Conservation (phyloP, 1,140 invertebrate species). For the Hylaeus volcanicus region DNA sequence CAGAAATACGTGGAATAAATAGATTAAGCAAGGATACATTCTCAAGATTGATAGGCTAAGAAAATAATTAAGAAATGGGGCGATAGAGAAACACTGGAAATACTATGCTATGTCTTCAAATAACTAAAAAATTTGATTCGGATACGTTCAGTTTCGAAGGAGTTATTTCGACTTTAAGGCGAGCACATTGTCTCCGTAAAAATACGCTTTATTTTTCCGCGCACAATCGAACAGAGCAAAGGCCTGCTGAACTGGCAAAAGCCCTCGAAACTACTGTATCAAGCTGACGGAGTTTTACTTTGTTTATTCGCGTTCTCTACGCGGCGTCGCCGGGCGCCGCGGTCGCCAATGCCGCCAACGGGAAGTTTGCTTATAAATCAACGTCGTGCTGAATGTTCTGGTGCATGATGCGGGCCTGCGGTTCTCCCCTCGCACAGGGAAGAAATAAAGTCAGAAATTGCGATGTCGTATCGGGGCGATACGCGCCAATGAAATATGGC, state of each 20-base stretch:
- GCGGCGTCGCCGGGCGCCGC: no score
- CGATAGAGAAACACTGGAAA: no score
- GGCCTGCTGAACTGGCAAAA: conserved; percentile 51
- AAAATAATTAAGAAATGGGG: no score
- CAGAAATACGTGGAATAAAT: no score
- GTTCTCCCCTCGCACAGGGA: not conserved
- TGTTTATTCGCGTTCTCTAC: conserved; percentile 51
- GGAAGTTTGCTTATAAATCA: conserved; percentile 48
- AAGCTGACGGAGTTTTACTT: conserved; percentile 47
- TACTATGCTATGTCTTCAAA: no score
- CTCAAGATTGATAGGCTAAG: no score
- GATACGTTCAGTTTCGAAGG: no score
- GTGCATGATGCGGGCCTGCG: not conserved
- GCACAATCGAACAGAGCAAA: conserved; percentile 46
- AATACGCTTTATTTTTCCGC: conserved; percentile 50
- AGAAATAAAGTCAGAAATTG: not conserved
- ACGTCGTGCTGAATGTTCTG: conserved; percentile 39
- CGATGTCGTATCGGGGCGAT: no score
- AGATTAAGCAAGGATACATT: no score
- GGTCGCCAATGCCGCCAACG: not conserved
- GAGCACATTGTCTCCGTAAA: no score
- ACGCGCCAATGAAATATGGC: no score
- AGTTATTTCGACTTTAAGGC: not conserved
- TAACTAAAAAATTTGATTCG: no score
- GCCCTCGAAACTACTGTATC: conserved; percentile 56